These are phyloP conservation scores for Laspeyria flexula DNA, from an alignment of 2,888 invertebrate genomes.

Conservation along the genomic window DNA sequence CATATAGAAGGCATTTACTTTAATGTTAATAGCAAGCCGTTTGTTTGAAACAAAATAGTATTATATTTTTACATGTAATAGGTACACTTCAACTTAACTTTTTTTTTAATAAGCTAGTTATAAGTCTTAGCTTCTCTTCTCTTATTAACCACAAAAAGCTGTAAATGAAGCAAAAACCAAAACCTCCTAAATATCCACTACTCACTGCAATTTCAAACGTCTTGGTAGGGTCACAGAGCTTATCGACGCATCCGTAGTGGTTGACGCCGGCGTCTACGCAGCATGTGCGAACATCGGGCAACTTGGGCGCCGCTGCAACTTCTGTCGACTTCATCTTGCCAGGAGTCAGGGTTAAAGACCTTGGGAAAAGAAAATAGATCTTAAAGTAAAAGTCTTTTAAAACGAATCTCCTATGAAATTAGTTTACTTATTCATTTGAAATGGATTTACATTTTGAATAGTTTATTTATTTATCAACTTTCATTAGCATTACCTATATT, in stretches of 20 bases:
- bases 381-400: not conserved
- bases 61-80: too few species aligned
- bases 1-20: too few species aligned
- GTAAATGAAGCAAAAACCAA: not conserved
- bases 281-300: constrained; percentile 92
- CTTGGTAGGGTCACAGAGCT: constrained; percentile 92
- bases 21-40: too few species aligned
- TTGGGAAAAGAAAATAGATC: constrained; percentile 23
- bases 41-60: too few species aligned
- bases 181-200: too few species aligned
- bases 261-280: constrained; percentile 90
- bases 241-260: constrained; percentile 91
- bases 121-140: too few species aligned
- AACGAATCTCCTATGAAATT: not conserved
- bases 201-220: constrained; percentile 79
- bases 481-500: too few species aligned
- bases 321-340: constrained; percentile 86
- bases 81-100: too few species aligned
- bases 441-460: too few species aligned
- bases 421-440: not conserved
- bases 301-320: constrained; percentile 87
- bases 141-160: not conserved
- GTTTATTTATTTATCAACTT: too few species aligned
- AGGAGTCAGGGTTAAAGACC: constrained; percentile 89
- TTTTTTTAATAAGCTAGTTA: too few species aligned